A percentile compares a stretch with the other conserved stretches of the same genome.
phyloP scores from a whole-genome alignment of 2,797 vertebrate genomes.

The Anas flavirostris region DNA sequence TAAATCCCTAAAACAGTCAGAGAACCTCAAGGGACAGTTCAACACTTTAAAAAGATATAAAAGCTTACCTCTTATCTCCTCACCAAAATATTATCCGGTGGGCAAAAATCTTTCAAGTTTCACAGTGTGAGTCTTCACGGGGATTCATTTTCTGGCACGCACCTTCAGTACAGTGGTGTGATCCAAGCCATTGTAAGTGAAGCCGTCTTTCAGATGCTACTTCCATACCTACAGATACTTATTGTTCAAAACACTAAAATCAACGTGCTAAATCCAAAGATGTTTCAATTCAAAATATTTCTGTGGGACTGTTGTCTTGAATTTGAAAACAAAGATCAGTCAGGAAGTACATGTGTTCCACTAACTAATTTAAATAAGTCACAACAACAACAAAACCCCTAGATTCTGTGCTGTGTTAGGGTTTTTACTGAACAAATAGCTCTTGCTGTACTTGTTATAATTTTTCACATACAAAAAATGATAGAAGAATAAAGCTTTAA shows the following conservation, averaged over 20 bases:
- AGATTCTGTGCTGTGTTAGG: background rate
- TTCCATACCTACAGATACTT: background rate
- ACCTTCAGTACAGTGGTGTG: background rate
- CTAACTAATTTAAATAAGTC: background rate
- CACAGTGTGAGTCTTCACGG: background rate
- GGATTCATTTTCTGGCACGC: background rate
- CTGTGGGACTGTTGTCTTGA: background rate
- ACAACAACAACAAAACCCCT: background rate
- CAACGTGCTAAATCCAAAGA: background rate
- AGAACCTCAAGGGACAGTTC: background rate
- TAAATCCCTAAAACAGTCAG: background rate
- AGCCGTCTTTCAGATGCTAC: background rate
- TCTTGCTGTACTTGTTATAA: slow-evolving; percentile 24
- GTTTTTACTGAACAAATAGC: slow-evolving; percentile 66
- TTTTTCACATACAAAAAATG: slow-evolving; percentile 64
- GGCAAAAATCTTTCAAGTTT: background rate
- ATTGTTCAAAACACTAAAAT: background rate
- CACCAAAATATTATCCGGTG: background rate
- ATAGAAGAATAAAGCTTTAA: slow-evolving; percentile 71
- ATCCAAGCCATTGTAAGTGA: background rate
- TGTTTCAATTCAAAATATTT: background rate
- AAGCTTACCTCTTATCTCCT: background rate
- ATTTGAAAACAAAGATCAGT: background rate
- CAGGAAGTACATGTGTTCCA: background rate
- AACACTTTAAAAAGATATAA: fast-evolving